A percentile compares a stretch with the other conserved stretches of the same genome.
Evolutionary conservation across 2,888 invertebrate species (phyloP).

Genomic region (Megaustenia siamemsis): DNA sequence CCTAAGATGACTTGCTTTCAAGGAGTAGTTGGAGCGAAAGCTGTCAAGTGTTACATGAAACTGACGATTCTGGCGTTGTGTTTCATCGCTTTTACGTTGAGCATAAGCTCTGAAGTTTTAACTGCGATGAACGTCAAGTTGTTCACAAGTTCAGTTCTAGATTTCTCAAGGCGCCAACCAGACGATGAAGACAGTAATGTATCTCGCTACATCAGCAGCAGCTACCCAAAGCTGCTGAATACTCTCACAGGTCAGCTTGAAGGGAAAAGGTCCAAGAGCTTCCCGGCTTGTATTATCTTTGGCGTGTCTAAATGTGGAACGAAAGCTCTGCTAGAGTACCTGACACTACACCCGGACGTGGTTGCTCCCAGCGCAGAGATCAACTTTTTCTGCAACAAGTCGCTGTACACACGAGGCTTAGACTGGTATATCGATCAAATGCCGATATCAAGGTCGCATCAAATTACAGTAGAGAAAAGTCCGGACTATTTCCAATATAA

Average conservation of each 20-base stretch:
- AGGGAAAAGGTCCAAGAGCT: background rate
- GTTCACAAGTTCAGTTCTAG: background rate
- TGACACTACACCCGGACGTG: constrained; percentile 43
- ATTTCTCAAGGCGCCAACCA: background rate
- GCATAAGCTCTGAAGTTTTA: background rate
- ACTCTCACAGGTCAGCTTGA: background rate
- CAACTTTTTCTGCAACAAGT: constrained; percentile 41
- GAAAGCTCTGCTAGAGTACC: constrained; percentile 40
- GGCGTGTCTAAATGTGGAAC: constrained; percentile 52
- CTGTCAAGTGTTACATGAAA: background rate
- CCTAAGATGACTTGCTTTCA: background rate
- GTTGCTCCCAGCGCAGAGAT: constrained; percentile 34
- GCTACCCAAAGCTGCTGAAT: background rate
- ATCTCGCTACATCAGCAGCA: background rate
- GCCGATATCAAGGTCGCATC: constrained; percentile 27
- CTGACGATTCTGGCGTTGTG: background rate
- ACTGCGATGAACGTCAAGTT: background rate
- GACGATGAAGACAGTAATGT: background rate
- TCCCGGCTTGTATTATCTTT: constrained; percentile 42
- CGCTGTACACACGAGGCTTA: background rate
- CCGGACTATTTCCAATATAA: constrained; percentile 43
- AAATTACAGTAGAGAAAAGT: constrained; percentile 50
- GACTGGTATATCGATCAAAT: constrained; percentile 48
- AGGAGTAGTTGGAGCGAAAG: background rate
- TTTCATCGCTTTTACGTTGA: background rate